Conservation (phyloP, 2,797 vertebrate genomes). For the Peromyscus melanophrys region DNA sequence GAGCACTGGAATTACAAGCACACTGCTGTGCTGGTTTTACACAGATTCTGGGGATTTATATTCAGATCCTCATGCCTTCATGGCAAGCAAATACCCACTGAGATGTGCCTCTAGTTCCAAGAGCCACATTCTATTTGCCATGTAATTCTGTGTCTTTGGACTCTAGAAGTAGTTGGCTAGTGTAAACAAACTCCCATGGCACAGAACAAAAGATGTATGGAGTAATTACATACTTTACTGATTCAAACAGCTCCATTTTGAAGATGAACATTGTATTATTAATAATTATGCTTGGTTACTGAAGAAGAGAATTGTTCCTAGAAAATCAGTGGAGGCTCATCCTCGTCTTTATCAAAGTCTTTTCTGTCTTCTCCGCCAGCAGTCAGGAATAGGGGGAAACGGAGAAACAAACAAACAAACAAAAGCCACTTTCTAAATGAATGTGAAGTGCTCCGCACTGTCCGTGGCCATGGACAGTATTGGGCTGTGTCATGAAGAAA, state of each 20-base stretch:
- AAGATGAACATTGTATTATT: background rate
- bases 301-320: background rate
- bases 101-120: background rate
- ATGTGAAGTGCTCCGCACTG: background rate
- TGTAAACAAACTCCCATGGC: background rate
- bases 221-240: constrained; percentile 7
- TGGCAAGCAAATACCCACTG: background rate
- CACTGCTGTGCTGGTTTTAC: background rate
- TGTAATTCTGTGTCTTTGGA: constrained; percentile 11
- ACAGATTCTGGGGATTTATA: background rate
- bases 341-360: background rate
- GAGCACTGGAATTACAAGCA: background rate
- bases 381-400: background rate
- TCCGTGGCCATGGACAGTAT: background rate
- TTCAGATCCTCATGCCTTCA: background rate
- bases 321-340: background rate
- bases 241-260: constrained; percentile 21
- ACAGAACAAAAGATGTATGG: background rate
- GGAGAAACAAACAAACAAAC: background rate
- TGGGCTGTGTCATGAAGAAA: background rate
- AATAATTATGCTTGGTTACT: background rate
- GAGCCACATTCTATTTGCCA: background rate
- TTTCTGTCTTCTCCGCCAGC: background rate
- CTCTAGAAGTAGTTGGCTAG: background rate
- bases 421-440: background rate